Evolutionary conservation across 2,888 invertebrate species (phyloP).

Genomic region (Julus scanicus): DNA sequence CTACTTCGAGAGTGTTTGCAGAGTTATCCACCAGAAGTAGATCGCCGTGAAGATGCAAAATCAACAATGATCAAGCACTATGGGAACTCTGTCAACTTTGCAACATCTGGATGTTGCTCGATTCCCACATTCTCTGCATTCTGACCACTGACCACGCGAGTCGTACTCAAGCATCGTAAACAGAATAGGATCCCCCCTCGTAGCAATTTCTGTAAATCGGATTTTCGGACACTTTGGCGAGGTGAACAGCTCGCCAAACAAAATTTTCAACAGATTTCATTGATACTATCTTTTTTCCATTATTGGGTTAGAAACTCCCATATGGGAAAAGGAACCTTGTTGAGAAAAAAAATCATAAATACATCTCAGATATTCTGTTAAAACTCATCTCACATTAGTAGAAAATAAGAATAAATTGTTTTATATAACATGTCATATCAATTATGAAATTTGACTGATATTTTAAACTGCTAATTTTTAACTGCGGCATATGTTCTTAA

Average conservation of each 20-base stretch:
- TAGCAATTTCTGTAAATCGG: neutral
- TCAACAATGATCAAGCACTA: slow-evolving; percentile 23
- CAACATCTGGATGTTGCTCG: neutral
- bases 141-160: neutral
- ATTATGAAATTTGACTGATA: too few relatives aligned
- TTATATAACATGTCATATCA: too few relatives aligned
- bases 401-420: too few relatives aligned
- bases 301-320: neutral
- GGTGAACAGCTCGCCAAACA: neutral
- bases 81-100: neutral
- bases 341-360: neutral
- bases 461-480: too few relatives aligned
- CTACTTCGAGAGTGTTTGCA: neutral
- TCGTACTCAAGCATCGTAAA: neutral
- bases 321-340: too few relatives aligned
- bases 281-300: neutral
- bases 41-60: neutral
- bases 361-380: neutral
- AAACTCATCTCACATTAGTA: neutral
- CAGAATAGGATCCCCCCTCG: neutral
- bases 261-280: neutral
- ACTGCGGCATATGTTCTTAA: too few relatives aligned
- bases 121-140: neutral
- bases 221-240: neutral
- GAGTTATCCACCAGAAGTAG: slow-evolving; percentile 24